These are phyloP conservation scores for Lethenteron reissneri DNA, from an alignment of 2,113 vertebrate genomes.

Conservation along the genomic window DNA sequence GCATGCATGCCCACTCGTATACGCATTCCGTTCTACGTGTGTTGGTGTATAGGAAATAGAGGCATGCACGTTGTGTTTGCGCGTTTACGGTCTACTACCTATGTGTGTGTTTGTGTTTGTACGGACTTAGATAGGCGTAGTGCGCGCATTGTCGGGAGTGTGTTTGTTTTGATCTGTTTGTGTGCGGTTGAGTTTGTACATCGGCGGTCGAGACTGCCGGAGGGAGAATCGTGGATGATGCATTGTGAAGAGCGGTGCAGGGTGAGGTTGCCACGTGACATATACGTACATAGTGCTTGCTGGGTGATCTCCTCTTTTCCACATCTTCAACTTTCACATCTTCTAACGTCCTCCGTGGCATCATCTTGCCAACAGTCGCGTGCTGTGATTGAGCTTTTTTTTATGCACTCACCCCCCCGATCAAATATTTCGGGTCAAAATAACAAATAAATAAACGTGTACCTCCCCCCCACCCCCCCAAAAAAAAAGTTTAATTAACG, in stretches of 20 bases:
- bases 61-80: not conserved
- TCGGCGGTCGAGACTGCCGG: no score
- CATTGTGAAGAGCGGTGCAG: no score
- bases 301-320: slow-evolving; percentile 2
- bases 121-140: not conserved
- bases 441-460: no score
- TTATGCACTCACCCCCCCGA: no score
- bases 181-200: no score
- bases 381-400: no score
- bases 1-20: not conserved
- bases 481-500: no score
- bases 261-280: not conserved
- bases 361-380: not conserved
- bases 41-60: not conserved
- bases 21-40: not conserved
- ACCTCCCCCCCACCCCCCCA: no score
- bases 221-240: no score
- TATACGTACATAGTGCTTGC: slow-evolving; percentile 4
- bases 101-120: not conserved
- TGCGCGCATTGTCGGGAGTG: no score
- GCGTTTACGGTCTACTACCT: not conserved
- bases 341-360: not conserved
- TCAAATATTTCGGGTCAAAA: no score
- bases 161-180: no score
- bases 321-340: slow-evolving; percentile 6